Evolutionary conservation across 2,888 invertebrate species (phyloP).

Genomic region (Phalangium opilio): DNA sequence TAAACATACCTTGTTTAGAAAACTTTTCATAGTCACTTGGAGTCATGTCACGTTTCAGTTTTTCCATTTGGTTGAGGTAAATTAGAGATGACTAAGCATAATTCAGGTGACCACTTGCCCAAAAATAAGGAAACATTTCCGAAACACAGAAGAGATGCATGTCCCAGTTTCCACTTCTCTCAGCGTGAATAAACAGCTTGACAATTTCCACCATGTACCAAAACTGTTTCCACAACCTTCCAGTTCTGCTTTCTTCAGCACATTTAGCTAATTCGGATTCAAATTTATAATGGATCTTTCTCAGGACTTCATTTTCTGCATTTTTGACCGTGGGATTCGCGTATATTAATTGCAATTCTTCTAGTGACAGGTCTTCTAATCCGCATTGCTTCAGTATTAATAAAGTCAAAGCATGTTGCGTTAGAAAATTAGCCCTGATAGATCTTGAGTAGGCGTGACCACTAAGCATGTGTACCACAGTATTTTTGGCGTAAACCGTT

Average conservation of each 20-base stretch:
- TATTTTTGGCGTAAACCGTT: conserved; percentile 13
- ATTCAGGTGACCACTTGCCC: conserved; percentile 26
- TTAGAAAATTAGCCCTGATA: conserved; percentile 15
- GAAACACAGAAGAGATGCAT: not conserved
- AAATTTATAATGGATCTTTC: not conserved
- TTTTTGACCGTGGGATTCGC: no score
- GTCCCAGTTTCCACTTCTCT: not conserved
- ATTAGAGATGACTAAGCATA: conserved; percentile 28
- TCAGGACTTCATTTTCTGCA: no score
- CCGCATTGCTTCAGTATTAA: not conserved
- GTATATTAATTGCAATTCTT: no score
- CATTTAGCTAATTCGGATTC: not conserved
- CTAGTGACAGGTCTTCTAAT: no score
- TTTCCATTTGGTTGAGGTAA: no score
- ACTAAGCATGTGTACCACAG: conserved; percentile 14
- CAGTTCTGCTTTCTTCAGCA: not conserved
- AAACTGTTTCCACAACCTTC: not conserved
- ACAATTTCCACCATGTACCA: conserved; percentile 1
- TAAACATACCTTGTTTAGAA: no score
- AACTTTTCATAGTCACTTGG: no score
- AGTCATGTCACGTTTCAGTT: no score
- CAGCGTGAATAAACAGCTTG: not conserved
- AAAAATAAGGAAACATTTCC: not conserved
- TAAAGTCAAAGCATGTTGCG: conserved; percentile 3
- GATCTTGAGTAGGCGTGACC: conserved; percentile 15